phyloP scores from a whole-genome alignment of 37 sponge, comb jelly and placozoan genomes.

The Cladorhizidae sp. region DNA sequence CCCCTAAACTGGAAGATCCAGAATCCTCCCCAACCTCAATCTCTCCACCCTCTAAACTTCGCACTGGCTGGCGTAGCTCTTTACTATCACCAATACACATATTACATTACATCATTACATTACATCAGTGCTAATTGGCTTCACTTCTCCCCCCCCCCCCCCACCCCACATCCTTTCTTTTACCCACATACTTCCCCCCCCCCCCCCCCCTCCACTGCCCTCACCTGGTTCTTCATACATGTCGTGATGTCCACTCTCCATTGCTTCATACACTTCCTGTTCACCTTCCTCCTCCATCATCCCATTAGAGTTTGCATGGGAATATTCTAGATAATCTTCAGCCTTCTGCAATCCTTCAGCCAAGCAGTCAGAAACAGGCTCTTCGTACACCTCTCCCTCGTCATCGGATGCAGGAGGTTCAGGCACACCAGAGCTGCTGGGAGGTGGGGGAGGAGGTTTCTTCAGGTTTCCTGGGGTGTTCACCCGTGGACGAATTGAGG shows the following conservation, averaged over 20 bases:
- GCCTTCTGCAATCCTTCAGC: background rate
- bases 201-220: background rate
- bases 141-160: background rate
- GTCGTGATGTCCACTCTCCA: conserved; percentile 25
- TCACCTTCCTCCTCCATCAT: conserved; percentile 5
- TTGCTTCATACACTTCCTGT: conserved; percentile 66
- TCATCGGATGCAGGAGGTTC: background rate
- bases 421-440: background rate
- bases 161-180: background rate
- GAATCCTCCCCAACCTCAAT: no score
- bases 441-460: conserved; percentile 17
- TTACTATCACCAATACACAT: no score
- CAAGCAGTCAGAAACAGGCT: background rate
- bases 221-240: conserved; percentile 57
- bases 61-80: no score
- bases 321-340: conserved; percentile 41
- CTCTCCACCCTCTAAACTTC: no score
- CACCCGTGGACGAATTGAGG: conserved; percentile 42
- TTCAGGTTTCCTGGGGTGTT: conserved; percentile 32
- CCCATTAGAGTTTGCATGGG: background rate
- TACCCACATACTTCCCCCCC: background rate
- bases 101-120: no score
- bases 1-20: no score
- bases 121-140: no score
- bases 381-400: conserved; percentile 27